A percentile compares a stretch with the other conserved stretches of the same genome.
Evolutionary conservation across 2,888 invertebrate species (phyloP).

Genomic region (Lysandra coridon): DNA sequence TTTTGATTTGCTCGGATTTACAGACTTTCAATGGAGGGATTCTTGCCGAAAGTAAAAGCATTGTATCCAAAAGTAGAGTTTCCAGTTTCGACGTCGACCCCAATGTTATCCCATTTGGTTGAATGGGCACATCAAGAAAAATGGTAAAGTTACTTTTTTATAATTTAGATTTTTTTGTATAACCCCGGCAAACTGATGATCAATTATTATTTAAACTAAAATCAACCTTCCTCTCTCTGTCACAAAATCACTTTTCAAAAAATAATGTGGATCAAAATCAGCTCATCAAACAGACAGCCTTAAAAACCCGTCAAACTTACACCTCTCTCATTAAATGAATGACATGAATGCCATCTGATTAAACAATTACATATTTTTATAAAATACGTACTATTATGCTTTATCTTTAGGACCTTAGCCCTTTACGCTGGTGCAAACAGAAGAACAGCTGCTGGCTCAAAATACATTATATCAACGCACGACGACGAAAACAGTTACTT

Average conservation of each 20-base stretch:
- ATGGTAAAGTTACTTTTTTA: constrained; percentile 65
- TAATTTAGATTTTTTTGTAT: not conserved
- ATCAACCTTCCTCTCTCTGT: not conserved
- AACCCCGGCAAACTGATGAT: not conserved
- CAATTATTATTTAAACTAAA: not conserved
- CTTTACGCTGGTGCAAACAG: constrained; percentile 46
- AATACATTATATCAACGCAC: constrained; percentile 47
- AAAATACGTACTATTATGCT: not conserved
- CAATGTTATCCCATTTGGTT: constrained; percentile 89
- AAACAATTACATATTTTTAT: not conserved
- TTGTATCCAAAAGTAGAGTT: constrained; percentile 87
- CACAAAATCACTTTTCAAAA: not conserved
- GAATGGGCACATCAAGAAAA: constrained; percentile 90
- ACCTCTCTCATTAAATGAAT: no score
- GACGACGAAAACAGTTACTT: constrained; percentile 56
- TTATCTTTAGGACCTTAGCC: constrained; percentile 50
- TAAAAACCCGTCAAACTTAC: not conserved
- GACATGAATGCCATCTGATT: no score
- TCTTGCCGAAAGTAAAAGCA: constrained; percentile 83
- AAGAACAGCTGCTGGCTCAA: constrained; percentile 49
- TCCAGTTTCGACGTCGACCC: constrained; percentile 92
- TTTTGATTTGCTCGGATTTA: not conserved
- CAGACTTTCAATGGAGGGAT: constrained; percentile 88
- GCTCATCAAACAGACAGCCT: not conserved
- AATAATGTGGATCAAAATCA: not conserved